phyloP scores from a whole-genome alignment of 2,888 invertebrate genomes.

The Calliopum simillimum region DNA sequence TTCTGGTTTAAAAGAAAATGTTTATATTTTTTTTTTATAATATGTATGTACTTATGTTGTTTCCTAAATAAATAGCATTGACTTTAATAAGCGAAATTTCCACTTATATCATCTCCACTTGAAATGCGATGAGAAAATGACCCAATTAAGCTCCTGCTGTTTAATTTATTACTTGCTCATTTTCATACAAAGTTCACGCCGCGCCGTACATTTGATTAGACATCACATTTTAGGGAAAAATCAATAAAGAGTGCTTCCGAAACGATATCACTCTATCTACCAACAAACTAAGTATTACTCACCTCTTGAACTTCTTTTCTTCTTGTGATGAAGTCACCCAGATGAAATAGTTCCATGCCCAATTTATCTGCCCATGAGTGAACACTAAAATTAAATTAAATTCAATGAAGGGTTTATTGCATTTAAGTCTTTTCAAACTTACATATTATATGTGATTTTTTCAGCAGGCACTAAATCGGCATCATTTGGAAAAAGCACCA shows the following conservation, averaged over 20 bases:
- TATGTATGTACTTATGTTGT: background rate
- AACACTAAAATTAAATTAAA: conserved; percentile 70
- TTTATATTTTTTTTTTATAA: background rate
- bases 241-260: conserved; percentile 6
- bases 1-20: background rate
- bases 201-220: background rate
- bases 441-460: conserved; percentile 67
- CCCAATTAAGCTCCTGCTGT: conserved; percentile 1
- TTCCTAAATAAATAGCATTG: background rate
- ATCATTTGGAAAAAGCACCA: conserved; percentile 60
- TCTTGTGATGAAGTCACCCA: conserved; percentile 84
- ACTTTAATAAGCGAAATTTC: background rate
- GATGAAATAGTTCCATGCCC: conserved; percentile 82
- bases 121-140: background rate
- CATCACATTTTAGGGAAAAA: conserved; percentile 16
- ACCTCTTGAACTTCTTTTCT: conserved; percentile 83
- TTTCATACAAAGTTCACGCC: background rate
- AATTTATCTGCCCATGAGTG: conserved; percentile 86
- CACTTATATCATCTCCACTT: background rate
- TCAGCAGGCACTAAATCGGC: conserved; percentile 62
- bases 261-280: no score
- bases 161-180: background rate
- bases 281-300: conserved; percentile 51
- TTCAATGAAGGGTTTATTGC: background rate
- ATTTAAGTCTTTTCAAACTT: conserved; percentile 47